These are phyloP conservation scores for Porites rus DNA, from an alignment of 92 coral and sea anemone genomes.

Conservation along the genomic window DNA sequence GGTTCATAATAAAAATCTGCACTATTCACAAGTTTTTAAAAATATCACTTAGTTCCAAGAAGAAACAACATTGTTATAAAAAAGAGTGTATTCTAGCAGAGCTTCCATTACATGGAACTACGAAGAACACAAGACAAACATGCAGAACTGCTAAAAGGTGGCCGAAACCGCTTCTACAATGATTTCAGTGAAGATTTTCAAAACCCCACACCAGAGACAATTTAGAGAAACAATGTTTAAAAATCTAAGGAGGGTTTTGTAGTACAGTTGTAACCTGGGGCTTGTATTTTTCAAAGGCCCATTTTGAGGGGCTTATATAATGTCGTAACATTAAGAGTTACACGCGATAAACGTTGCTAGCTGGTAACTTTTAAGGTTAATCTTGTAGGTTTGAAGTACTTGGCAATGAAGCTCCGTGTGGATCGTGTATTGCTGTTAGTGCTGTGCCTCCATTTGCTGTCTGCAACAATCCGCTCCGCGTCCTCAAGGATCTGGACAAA, in stretches of 20 bases:
- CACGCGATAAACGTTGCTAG: conserved; percentile 19
- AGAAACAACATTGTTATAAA: not conserved
- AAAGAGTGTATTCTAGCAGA: conserved; percentile 18
- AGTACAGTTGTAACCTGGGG: conserved; percentile 20
- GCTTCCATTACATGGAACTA: conserved; percentile 20
- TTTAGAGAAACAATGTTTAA: conserved; percentile 19
- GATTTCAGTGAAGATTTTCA: conserved; percentile 27
- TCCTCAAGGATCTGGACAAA: conserved; percentile 14
- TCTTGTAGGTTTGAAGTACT: conserved; percentile 13
- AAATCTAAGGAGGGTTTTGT: conserved; percentile 23
- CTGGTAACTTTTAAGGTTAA: conserved; percentile 14
- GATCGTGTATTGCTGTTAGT: conserved; percentile 21
- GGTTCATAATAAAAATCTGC: no score
- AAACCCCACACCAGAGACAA: conserved; percentile 20
- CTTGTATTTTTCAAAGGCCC: not conserved
- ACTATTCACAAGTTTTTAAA: no score
- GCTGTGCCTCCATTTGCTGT: conserved; percentile 25
- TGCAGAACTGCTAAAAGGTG: conserved; percentile 14
- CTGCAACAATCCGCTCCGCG: conserved; percentile 27
- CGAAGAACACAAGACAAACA: conserved; percentile 17
- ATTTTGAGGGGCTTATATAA: not conserved
- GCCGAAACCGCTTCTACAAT: not conserved
- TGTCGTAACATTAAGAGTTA: conserved; percentile 17
- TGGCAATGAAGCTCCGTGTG: conserved; percentile 29
- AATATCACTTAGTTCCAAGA: not conserved